Conservation (phyloP, 2,888 invertebrate genomes). For the Sarcophaga carnaria region DNA sequence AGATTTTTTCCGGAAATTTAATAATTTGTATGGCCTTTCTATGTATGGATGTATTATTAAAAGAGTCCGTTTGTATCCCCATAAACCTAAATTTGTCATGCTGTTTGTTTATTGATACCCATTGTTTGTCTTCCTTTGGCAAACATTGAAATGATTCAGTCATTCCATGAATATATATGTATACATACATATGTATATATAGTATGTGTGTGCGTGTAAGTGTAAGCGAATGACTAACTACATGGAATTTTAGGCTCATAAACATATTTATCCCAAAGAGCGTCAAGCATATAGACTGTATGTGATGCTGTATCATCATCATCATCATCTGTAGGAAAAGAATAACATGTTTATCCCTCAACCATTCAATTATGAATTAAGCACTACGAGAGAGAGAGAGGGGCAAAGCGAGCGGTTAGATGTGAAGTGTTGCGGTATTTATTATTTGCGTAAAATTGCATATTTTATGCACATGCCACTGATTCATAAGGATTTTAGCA, state of each 20-base stretch:
- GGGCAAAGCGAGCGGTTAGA: neutral
- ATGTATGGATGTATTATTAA: neutral
- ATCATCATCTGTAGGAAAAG: too few species aligned
- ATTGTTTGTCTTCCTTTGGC: slow-evolving; percentile 13
- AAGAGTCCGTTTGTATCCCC: neutral
- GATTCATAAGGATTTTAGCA: slow-evolving; percentile 52
- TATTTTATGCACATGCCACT: slow-evolving; percentile 60
- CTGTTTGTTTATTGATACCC: slow-evolving; percentile 15
- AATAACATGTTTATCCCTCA: too few species aligned
- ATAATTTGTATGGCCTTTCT: slow-evolving; percentile 10
- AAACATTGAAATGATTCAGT: slow-evolving; percentile 22
- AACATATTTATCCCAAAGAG: too few species aligned
- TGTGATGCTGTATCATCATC: too few species aligned
- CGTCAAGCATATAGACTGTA: too few species aligned
- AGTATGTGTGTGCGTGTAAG: too few species aligned
- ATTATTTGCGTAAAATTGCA: slow-evolving; percentile 59
- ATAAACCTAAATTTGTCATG: slow-evolving; percentile 15
- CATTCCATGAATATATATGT: too few species aligned
- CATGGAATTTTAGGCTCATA: too few species aligned
- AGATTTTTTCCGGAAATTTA: slow-evolving; percentile 5
- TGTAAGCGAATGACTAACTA: too few species aligned
- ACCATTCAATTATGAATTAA: too few species aligned
- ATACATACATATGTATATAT: too few species aligned
- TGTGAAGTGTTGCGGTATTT: slow-evolving; percentile 26
- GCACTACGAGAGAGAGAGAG: neutral